Conservation (phyloP, 2,888 invertebrate genomes). For the Nyleta sp. region DNA sequence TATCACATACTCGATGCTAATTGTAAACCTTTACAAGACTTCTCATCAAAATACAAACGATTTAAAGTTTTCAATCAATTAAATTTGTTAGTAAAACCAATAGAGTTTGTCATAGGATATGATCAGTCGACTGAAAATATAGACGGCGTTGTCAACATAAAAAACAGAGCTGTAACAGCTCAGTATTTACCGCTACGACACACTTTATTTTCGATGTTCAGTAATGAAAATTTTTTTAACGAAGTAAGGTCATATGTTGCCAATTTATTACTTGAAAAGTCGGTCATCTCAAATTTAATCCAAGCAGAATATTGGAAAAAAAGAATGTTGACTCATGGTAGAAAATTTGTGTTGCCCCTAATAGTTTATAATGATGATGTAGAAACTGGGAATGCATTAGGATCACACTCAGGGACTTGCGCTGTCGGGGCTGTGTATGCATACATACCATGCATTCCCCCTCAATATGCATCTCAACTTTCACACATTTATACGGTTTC, state of each 20-base stretch:
- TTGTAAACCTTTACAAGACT: constrained; percentile 8
- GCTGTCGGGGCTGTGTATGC: not conserved
- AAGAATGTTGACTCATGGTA: not conserved
- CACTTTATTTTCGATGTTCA: constrained; percentile 4
- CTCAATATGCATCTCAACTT: not conserved
- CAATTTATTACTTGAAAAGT: constrained; percentile 7
- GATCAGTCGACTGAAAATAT: not conserved
- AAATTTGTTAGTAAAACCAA: constrained; percentile 19
- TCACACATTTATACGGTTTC: not conserved
- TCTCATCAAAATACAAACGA: constrained; percentile 28
- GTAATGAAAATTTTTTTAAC: constrained; percentile 10
- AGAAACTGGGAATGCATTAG: not conserved
- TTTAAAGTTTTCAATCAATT: constrained; percentile 15
- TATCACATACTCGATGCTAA: no score
- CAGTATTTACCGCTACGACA: constrained; percentile 28
- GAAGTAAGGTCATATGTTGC: constrained; percentile 3
- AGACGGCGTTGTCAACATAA: constrained; percentile 8
- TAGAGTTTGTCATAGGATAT: constrained; percentile 21
- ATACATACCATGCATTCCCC: not conserved
- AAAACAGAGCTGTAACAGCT: constrained; percentile 9
- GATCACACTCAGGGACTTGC: not conserved
- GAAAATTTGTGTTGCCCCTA: constrained; percentile 18
- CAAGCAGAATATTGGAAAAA: constrained; percentile 30
- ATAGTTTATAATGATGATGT: not conserved
- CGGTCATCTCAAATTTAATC: constrained; percentile 26